Evolutionary conservation across 1,140 invertebrate species (phyloP).

Genomic region (Drosophila ficusphila): DNA sequence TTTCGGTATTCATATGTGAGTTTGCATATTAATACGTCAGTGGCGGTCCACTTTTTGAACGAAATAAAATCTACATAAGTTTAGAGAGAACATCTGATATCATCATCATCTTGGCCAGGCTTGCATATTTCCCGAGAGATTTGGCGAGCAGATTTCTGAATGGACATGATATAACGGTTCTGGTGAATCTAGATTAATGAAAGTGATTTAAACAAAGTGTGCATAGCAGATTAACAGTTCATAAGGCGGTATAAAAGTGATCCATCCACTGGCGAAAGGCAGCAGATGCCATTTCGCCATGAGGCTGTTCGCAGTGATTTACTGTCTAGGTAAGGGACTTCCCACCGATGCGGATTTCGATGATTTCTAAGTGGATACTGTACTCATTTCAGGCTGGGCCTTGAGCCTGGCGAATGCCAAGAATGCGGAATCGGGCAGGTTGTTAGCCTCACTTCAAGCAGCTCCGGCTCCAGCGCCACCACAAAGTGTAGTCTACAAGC

Average conservation of each 20-base stretch:
- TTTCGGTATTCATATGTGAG: conserved; percentile 3
- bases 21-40: conserved; percentile 30
- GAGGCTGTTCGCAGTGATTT: conserved; percentile 47
- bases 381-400: conserved; percentile 19
- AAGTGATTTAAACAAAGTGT: conserved; percentile 54
- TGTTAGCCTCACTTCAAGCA: conserved; percentile 84
- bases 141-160: conserved; percentile 48
- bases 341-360: neutral
- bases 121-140: conserved; percentile 33
- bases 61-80: conserved; percentile 36
- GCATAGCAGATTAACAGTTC: conserved; percentile 27
- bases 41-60: conserved; percentile 35
- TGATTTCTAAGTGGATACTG: neutral
- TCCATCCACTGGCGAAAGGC: conserved; percentile 32
- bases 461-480: conserved; percentile 83
- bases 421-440: conserved; percentile 46
- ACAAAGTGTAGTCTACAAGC: conserved; percentile 62
- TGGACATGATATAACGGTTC: conserved; percentile 63
- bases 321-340: conserved; percentile 52
- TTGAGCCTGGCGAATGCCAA: conserved; percentile 19
- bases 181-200: conserved; percentile 72
- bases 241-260: conserved; percentile 60
- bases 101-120: conserved; percentile 23
- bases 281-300: conserved; percentile 54
- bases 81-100: conserved; percentile 31